Conservation (phyloP, 2,888 invertebrate species). For the Yponomeuta plumbellus region DNA sequence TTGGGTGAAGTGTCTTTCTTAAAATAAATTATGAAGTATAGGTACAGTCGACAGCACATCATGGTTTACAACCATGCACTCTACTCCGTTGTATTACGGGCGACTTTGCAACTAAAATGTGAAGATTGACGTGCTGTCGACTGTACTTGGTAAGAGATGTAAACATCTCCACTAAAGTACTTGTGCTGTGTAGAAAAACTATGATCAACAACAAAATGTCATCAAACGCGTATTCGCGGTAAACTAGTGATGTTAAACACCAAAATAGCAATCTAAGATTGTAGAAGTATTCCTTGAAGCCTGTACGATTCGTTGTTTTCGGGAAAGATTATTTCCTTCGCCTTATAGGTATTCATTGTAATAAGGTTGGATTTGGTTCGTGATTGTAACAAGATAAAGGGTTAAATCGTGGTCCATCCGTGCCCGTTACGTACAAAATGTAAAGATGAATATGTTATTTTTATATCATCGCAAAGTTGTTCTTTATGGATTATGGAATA, state of each 20-base stretch:
- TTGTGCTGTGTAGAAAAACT: too few species aligned
- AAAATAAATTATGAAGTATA: background rate
- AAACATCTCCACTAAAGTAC: too few species aligned
- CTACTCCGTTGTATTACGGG: too few species aligned
- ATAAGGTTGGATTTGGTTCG: background rate
- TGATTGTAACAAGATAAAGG: background rate
- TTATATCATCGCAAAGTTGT: background rate
- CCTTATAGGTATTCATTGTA: background rate
- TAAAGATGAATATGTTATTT: background rate
- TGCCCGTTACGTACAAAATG: background rate
- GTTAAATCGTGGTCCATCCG: background rate
- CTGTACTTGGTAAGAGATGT: too few species aligned
- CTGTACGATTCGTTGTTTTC: too few species aligned
- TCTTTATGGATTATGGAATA: constrained; percentile 6
- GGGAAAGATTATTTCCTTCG: background rate
- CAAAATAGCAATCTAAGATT: background rate
- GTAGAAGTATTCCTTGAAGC: background rate
- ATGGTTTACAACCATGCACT: too few species aligned
- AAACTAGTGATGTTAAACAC: background rate
- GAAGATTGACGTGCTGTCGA: too few species aligned
- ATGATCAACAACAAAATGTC: background rate
- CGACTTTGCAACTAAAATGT: too few species aligned
- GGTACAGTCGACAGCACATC: too few species aligned
- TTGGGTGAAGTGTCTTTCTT: background rate
- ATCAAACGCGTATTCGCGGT: background rate